These are phyloP conservation scores for Drosophila melanogaster DNA, from an alignment of 1,140 invertebrate genomes.

Conservation along the genomic window Release_6_plus_ISO1_MT NT_033777.3:12241001-12241500, in stretches of 20 bases:
- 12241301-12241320: conserved; percentile 70
- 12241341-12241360: conserved; percentile 61
- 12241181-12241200: conserved; percentile 37
- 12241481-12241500: conserved; percentile 14
- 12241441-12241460: background rate
- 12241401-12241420: background rate
- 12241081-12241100: conserved; percentile 44
- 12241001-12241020: conserved; percentile 48
- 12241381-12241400: conserved; percentile 7
- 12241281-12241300: conserved; percentile 47
- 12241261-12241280: conserved; percentile 58
- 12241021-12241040: conserved; percentile 23
- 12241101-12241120: conserved; percentile 18
- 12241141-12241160: conserved; percentile 63
- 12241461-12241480: conserved; percentile 72
- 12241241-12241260: conserved; percentile 25
- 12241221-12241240: conserved; percentile 68
- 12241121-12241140: conserved; percentile 34
- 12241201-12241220: conserved; percentile 61
- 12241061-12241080: conserved; percentile 26
- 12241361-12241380: conserved; percentile 2
- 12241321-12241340: conserved; percentile 66
- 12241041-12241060: conserved; percentile 3
- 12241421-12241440: background rate
- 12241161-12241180: conserved; percentile 78